Evolutionary conservation across 2,888 invertebrate species (phyloP).

Genomic region (Clanis bilineata): DNA sequence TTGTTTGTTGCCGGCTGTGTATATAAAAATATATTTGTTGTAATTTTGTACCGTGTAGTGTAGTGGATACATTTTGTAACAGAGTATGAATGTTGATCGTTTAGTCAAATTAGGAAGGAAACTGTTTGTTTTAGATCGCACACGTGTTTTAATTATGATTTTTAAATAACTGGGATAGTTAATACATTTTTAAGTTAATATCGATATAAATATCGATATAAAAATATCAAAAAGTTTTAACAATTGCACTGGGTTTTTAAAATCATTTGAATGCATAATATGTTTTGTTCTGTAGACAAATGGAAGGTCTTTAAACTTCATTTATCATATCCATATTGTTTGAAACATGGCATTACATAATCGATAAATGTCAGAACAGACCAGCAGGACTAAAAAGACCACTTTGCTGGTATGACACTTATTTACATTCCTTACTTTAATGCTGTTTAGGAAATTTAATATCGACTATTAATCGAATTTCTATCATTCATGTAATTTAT

Average conservation of each 20-base stretch:
- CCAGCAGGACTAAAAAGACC: neutral
- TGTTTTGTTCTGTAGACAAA: neutral
- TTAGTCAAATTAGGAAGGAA: neutral
- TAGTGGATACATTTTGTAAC: slow-evolving; percentile 2
- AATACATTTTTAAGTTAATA: neutral
- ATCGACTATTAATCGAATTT: too few species aligned
- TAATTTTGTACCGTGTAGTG: slow-evolving; percentile 1
- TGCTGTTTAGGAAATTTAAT: too few species aligned
- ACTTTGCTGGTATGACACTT: too few species aligned
- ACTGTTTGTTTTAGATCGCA: neutral
- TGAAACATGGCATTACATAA: slow-evolving; percentile 1
- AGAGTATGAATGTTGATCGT: neutral
- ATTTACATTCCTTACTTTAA: too few species aligned
- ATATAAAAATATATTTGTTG: slow-evolving; percentile 18
- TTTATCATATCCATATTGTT: slow-evolving; percentile 8
- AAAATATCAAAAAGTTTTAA: neutral
- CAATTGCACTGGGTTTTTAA: neutral
- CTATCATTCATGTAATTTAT: too few species aligned
- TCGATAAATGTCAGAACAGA: neutral
- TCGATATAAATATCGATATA: neutral
- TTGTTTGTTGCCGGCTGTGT: slow-evolving; percentile 24
- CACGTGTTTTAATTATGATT: neutral
- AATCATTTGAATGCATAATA: neutral
- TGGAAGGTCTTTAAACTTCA: slow-evolving; percentile 5
- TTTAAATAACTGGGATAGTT: neutral